These are phyloP conservation scores for Lethocerus indicus DNA, from an alignment of 1,140 invertebrate genomes.

Conservation along the genomic window DNA sequence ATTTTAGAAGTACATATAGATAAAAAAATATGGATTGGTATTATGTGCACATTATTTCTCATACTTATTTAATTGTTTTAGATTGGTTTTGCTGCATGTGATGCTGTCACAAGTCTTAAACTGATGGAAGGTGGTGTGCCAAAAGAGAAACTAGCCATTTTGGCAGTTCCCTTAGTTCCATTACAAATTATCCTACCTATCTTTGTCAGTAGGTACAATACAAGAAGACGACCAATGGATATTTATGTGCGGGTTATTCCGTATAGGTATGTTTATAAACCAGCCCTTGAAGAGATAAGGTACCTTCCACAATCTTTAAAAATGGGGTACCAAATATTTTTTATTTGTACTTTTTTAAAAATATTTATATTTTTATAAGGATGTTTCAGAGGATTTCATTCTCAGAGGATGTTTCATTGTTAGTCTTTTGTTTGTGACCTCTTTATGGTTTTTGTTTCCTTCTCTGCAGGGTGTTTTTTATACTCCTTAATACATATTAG, in stretches of 20 bases:
- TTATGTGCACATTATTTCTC: slow-evolving; percentile 16
- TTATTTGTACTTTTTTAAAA: not conserved
- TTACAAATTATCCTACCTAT: slow-evolving; percentile 88
- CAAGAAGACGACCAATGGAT: slow-evolving; percentile 62
- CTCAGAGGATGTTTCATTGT: no score
- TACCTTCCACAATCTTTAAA: no score
- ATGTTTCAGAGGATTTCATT: no score
- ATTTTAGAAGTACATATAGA: no score
- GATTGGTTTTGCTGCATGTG: slow-evolving; percentile 92
- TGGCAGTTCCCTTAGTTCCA: slow-evolving; percentile 83
- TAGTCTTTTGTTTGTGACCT: no score
- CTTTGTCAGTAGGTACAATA: slow-evolving; percentile 70
- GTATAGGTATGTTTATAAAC: slow-evolving; percentile 42
- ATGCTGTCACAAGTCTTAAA: slow-evolving; percentile 88
- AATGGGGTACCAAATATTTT: no score
- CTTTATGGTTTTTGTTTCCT: no score
- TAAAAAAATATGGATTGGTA: no score
- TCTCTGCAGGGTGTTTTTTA: no score
- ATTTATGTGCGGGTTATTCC: slow-evolving; percentile 83
- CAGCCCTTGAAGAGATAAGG: no score
- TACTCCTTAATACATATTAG: no score
- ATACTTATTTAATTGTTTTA: no score
- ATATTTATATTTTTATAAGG: slow-evolving; percentile 6
- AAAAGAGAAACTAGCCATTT: slow-evolving; percentile 82
- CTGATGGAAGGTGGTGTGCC: slow-evolving; percentile 89